Evolutionary conservation across 2,113 vertebrate genomes (phyloP).

Genomic region (Oreochromis aureus): DNA sequence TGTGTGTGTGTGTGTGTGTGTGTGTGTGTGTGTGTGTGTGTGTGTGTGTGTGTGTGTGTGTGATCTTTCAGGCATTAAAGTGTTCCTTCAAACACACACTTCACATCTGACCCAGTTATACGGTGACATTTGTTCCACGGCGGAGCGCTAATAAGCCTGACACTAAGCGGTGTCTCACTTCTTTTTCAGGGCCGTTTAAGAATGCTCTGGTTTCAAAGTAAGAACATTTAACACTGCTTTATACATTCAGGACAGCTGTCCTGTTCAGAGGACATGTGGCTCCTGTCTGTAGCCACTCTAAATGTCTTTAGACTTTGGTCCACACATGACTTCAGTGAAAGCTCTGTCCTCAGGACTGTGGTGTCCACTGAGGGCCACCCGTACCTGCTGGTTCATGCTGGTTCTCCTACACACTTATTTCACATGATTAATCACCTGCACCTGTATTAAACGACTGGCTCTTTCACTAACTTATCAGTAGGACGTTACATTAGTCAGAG

Average conservation of each 20-base stretch:
- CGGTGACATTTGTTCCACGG: background rate
- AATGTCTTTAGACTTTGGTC: background rate
- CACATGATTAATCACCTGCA: background rate
- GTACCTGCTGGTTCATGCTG: background rate
- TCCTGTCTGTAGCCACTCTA: background rate
- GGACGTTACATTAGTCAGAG: background rate
- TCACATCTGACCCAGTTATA: background rate
- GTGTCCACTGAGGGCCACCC: background rate
- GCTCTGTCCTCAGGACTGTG: background rate
- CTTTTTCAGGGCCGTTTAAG: background rate
- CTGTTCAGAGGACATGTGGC: background rate
- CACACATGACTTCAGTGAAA: background rate
- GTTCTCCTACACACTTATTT: background rate
- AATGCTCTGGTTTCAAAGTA: background rate
- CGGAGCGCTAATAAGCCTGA: background rate
- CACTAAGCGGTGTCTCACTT: background rate
- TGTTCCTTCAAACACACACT: background rate
- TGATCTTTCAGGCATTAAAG: background rate
- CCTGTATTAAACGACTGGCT: background rate
- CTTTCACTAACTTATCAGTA: background rate
- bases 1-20: background rate
- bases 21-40: rapidly evolving
- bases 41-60: background rate
- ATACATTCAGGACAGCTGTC: background rate
- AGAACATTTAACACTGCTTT: background rate